Base-by-base conservation (phyloP, 2,888 invertebrate genomes). In the Agrotis ipsilon region DNA sequence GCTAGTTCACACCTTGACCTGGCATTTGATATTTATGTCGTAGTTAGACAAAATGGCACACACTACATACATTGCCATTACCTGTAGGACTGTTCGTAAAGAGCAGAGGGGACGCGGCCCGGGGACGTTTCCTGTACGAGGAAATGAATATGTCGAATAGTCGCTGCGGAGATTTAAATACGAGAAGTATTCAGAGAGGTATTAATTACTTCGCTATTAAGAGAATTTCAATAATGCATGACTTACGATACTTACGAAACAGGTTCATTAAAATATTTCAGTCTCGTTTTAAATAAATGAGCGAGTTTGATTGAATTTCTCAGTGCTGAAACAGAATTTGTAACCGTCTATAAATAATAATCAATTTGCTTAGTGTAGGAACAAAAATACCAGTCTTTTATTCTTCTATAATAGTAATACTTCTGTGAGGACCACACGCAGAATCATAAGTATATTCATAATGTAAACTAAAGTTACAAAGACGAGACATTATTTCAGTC, bases 81-180 rank as follows among this genome's bases (percentile, higher is more conserved):
- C 16, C 4, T 18, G 18, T 18, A 52, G 52, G 24, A 52, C 7
- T 16, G 43, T n/a, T 16, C 39, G 21, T 19, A 46, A 13, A 21
- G 64, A 45, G 45, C 39, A 11, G n/a, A 14, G 54, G 16, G 45
- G 48, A 57, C 45, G 46, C 39, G 9, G 32, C 27, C 32, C 39
- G 39, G 48, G 49, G 45, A 55, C 24, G 43, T 21, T 80, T 58
- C 75, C 68, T 52, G 43, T 43, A 3, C 48, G 7, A 21, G 62
- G 74, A 78, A 75, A 75, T 67, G 57, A 68, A 48, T 24, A 19
- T 54, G 58, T 54, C 74, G 46, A 71, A 45, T 54, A 46, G 60
- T 71, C 19, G 45, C 18, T n/a, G 19, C n/a, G 14, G 13, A 48
- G 5, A 51, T 21, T 72, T 21, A 16, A 60, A 78, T 62, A 46